Evolutionary conservation across 2,797 vertebrate genomes (phyloP).

Genomic region (Chromis chromis): DNA sequence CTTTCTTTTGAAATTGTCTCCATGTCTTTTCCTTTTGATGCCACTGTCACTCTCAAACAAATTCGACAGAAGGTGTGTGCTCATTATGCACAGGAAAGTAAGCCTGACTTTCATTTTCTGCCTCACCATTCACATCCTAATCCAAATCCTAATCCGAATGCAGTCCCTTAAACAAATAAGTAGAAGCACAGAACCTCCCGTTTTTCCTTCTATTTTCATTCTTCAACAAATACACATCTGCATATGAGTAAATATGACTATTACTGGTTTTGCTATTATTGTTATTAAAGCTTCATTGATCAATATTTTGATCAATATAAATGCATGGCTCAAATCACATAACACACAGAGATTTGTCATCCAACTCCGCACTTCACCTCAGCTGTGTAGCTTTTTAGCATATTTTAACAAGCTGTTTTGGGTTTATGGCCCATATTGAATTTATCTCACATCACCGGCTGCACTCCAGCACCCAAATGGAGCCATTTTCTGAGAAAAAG

Average conservation of each 20-base stretch:
- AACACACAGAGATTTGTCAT: conserved; percentile 20
- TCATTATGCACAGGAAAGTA: background rate
- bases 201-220: background rate
- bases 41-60: conserved; percentile 7
- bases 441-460: conserved; percentile 1
- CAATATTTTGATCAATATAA: background rate
- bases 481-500: conserved; percentile 1
- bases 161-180: background rate
- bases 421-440: background rate
- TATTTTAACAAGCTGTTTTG: conserved; percentile 14
- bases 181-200: background rate
- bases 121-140: background rate
- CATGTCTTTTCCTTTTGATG: background rate
- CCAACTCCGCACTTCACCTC: background rate
- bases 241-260: background rate
- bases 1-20: background rate
- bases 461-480: background rate
- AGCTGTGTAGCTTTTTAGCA: background rate
- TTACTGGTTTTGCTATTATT: background rate
- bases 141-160: conserved; percentile 14
- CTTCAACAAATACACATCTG: background rate
- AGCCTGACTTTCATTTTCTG: conserved; percentile 11
- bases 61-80: background rate
- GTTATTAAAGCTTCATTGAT: background rate
- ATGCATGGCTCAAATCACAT: background rate